Conservation (phyloP, 2,888 invertebrate genomes). For the Kryphioiulus occultus region DNA sequence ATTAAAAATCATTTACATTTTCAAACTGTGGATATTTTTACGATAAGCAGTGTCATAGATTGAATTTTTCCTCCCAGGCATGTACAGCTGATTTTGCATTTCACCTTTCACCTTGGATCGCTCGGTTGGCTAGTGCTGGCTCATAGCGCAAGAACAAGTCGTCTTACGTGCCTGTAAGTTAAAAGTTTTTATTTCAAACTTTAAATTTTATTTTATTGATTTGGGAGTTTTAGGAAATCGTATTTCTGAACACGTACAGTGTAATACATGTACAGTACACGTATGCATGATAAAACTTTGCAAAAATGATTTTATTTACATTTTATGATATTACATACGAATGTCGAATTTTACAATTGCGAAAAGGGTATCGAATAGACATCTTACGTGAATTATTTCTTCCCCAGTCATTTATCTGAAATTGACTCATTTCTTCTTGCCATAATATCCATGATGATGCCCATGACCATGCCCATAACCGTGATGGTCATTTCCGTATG, state of each 20-base stretch:
- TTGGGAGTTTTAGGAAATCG: no score
- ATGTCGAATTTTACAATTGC: not conserved
- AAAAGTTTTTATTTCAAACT: not conserved
- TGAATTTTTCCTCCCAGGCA: no score
- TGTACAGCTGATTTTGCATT: no score
- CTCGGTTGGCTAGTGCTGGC: no score
- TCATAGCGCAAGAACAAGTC: no score
- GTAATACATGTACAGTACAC: no score
- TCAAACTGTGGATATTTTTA: not conserved
- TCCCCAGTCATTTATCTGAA: not conserved
- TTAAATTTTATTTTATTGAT: not conserved
- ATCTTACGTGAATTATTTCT: not conserved
- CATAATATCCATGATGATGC: slow-evolving; percentile 40
- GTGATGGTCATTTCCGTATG: not conserved
- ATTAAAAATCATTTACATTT: slow-evolving; percentile 27
- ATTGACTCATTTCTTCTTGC: not conserved
- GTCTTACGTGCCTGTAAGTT: no score
- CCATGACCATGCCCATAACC: slow-evolving; percentile 47
- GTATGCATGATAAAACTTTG: not conserved
- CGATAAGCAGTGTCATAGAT: not conserved
- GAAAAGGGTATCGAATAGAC: not conserved
- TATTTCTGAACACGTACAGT: no score
- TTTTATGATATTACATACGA: not conserved
- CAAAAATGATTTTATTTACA: not conserved
- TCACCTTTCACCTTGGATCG: no score